Conservation (phyloP, 2,797 vertebrate species). For the Chiloscyllium punctatum region DNA sequence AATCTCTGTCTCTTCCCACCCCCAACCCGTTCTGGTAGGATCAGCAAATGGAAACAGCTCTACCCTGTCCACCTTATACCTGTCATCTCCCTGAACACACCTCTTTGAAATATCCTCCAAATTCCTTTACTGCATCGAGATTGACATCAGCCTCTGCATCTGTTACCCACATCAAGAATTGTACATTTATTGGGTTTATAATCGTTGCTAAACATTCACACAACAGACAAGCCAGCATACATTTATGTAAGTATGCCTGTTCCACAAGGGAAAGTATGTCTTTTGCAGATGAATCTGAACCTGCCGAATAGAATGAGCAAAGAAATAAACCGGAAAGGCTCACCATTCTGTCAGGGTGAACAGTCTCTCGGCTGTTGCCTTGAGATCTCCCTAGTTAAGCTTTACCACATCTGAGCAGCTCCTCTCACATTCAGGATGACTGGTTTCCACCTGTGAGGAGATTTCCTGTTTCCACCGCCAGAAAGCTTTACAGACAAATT, state of each 20-base stretch:
- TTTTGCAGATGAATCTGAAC: background rate
- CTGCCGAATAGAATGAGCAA: background rate
- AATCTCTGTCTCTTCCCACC: no score
- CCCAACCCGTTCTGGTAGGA: no score
- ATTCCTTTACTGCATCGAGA: no score
- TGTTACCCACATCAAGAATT: background rate
- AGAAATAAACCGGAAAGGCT: no score
- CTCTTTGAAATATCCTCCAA: no score
- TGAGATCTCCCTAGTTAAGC: no score
- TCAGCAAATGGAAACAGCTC: no score
- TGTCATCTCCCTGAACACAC: no score
- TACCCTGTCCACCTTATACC: no score
- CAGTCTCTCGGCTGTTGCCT: no score
- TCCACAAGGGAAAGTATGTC: background rate
- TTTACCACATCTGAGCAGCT: background rate
- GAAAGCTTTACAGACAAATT: background rate
- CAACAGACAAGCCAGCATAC: background rate
- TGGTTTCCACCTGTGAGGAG: background rate
- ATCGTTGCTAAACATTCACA: background rate
- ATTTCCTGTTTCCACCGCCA: no score
- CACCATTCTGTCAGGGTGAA: background rate
- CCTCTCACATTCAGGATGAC: background rate
- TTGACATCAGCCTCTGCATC: no score
- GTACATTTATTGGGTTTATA: background rate
- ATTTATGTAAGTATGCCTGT: background rate